These are phyloP conservation scores for Drosophila melanica DNA, from an alignment of 1,140 invertebrate genomes.

Conservation along the genomic window DNA sequence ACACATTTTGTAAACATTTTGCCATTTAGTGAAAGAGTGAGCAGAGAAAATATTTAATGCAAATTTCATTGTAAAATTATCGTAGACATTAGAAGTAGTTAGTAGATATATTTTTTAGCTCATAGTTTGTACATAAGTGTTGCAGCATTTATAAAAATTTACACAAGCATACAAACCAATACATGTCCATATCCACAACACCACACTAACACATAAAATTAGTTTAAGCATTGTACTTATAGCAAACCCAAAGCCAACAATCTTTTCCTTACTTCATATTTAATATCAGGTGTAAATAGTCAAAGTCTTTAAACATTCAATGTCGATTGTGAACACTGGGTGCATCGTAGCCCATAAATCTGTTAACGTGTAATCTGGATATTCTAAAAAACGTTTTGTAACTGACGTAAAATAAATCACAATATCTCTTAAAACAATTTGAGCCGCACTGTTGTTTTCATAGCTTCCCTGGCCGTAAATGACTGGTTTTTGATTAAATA, in stretches of 20 bases:
- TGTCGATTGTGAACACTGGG: constrained; percentile 37
- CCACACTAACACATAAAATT: constrained; percentile 20
- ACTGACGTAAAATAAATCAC: constrained; percentile 18
- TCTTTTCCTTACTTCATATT: constrained; percentile 65
- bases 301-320: constrained; percentile 43
- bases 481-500: background rate
- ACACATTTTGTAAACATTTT: constrained; percentile 58
- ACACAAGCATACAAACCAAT: constrained; percentile 1
- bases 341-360: background rate
- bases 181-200: constrained; percentile 21
- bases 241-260: constrained; percentile 50
- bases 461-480: background rate
- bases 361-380: constrained; percentile 24
- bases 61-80: constrained; percentile 78
- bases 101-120: constrained; percentile 54
- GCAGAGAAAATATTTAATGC: constrained; percentile 75
- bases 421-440: constrained; percentile 1
- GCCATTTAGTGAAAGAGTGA: constrained; percentile 70
- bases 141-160: constrained; percentile 66
- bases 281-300: constrained; percentile 76
- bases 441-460: background rate
- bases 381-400: constrained; percentile 13
- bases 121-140: constrained; percentile 60
- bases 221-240: constrained; percentile 40
- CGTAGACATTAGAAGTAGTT: constrained; percentile 61